Evolutionary conservation across 2,113 vertebrate species (phyloP), one percentile per base, ranked within the genome.

Genomic region (Taurulus bubalis): DNA sequence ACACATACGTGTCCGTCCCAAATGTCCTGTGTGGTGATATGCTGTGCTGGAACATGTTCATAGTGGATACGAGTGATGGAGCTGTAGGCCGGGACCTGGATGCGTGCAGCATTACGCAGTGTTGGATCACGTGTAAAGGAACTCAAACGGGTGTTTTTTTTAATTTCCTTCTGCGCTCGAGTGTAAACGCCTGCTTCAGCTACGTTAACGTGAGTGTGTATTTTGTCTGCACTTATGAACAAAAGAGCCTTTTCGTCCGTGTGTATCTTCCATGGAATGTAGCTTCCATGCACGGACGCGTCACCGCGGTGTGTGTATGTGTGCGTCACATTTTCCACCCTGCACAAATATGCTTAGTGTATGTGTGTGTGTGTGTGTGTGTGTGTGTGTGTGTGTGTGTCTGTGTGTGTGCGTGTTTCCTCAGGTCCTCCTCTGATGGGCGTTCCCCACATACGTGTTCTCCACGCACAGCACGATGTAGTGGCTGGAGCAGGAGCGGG

Each of bases 381-480:
- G 58, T 51, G 62, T 68, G 30, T 60, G 26, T 47, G 40, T 58
- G 11, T 79, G 47, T 62, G 11, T 32, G 34, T 58, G 10, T 42
- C 12, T 56, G 24, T 32, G 40, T 36, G 28, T 20, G 36, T 26
- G 79, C 28, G 20, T 60, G 30, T 60, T 16, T 14, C 76, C 26
- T 94, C 93, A 96, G 93, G 94, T 94, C 81, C 90, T 92, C 91
- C 89, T 93, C 66, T 92, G 93, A 36, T 87, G 85, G 7, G 71
- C 74, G 82, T 65, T 82, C 30, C 96, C 96, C 73, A 97, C 92
- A 71, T 97, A 97, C 73, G 97, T 98, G 94, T 99, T 99, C 92
- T 99, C 98, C 28, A 99, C 95, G 75, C 98, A 99, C 80, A 99
- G 95, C 75, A 98, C 96, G 15, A 98, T 95, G 77, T 97, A 96